Base-by-base conservation (phyloP, 92 coral and sea anemone species). In the Actinostola sp. region DNA sequence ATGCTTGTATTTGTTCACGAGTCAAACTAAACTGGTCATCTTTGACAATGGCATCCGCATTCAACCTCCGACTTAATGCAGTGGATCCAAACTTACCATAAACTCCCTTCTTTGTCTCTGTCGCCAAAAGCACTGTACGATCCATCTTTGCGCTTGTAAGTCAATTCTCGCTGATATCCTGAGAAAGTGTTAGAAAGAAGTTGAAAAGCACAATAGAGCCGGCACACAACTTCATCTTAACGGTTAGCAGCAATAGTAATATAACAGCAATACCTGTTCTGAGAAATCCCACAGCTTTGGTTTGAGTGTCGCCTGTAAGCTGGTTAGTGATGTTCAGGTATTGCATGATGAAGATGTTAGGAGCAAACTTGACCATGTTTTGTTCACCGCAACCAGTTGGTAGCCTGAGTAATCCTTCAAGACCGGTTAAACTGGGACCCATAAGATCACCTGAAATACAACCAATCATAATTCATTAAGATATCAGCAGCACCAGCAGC, bases 371-470 rank as follows among this genome's bases (percentile, higher is more conserved):
- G 11, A 92, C 92, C 98, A 93, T 93, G 80, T 93, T 93, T 71
- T 93, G 98, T 66, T 93, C 98, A 5, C 98, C 98, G 68, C 98
- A 93, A 4, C 98, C 98, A 21, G 79, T 77, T 4, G 98, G 98
- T 54, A 93, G 73, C 61, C 87, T 81, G 14, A 93, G 81, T 23
- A 93, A 61, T 24, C 70, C 79, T n/a, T 82, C 97, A 51, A 91
- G 70, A 27, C 86, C 86, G 10, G 83, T 68, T 57, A 93, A 70
- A 14, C 97, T 82, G 20, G 98, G 98, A 5, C 98, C 98, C 98
- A 93, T 93, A 14, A 93, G 48, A 65, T 93, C 98, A 58, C 98
- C 98, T 93, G 61, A 14, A 30, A 42, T 1, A 23, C 59, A 36
- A 53, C 4, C 27, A 46, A 46, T 20, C 25, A 53, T 36, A 11